A percentile compares a stretch with the other conserved stretches of the same genome.
Evolutionary conservation across 1,140 invertebrate species (phyloP).

Genomic region (Popillia japonica): DNA sequence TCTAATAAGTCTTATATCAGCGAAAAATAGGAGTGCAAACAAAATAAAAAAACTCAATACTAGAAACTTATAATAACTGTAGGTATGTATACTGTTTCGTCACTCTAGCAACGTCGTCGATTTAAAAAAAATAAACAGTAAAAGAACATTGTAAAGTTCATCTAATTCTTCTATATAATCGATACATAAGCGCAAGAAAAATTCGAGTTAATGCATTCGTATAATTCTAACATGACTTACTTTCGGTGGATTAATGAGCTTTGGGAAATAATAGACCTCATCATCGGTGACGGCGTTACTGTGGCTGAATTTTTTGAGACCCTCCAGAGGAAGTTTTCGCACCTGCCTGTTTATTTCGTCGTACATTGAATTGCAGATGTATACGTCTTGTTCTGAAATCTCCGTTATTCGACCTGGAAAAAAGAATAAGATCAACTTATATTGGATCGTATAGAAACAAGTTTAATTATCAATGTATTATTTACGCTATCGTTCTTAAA

Average conservation of each 20-base stretch:
- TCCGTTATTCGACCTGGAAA: conserved; percentile 88
- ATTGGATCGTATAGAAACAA: conserved; percentile 9
- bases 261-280: conserved; percentile 91
- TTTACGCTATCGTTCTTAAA: too few species aligned
- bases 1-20: background rate
- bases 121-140: background rate
- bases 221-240: conserved; percentile 60
- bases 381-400: conserved; percentile 91
- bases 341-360: conserved; percentile 87
- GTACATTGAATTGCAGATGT: conserved; percentile 92
- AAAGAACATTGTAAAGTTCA: background rate
- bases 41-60: background rate
- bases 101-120: background rate
- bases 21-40: background rate
- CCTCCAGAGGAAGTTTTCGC: conserved; percentile 73
- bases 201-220: conserved; percentile 4
- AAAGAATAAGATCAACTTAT: conserved; percentile 42
- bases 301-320: conserved; percentile 84
- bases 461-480: background rate
- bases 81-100: background rate
- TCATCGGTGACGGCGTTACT: conserved; percentile 86
- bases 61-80: background rate
- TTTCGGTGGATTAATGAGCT: conserved; percentile 77
- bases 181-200: conserved; percentile 25
- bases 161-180: background rate